Conservation (phyloP, 2,888 invertebrate genomes). For the Cynaeus angustus region DNA sequence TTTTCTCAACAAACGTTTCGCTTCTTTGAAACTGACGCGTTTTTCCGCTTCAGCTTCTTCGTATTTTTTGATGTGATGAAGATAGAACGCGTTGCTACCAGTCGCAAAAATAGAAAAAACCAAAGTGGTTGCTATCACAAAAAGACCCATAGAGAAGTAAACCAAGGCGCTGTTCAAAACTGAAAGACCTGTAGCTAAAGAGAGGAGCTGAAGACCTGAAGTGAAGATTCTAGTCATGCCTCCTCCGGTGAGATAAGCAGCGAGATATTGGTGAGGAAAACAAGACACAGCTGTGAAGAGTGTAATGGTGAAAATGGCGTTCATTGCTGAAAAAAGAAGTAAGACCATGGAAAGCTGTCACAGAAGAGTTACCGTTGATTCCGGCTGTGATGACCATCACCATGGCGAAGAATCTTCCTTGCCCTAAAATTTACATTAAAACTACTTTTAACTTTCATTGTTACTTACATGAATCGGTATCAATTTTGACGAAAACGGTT, state of each 20-base stretch:
- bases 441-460: constrained; percentile 1
- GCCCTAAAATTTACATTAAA: constrained; percentile 23
- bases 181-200: constrained; percentile 22
- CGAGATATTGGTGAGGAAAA: constrained; percentile 32
- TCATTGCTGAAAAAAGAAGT: constrained; percentile 32
- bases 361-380: constrained; percentile 17
- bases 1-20: constrained; percentile 8
- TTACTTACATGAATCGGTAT: constrained; percentile 51
- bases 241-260: constrained; percentile 26
- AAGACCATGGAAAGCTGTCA: neutral
- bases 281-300: constrained; percentile 14
- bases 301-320: constrained; percentile 31
- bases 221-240: constrained; percentile 16
- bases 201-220: constrained; percentile 16
- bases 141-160: constrained; percentile 26
- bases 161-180: constrained; percentile 26
- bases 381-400: constrained; percentile 17
- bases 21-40: constrained; percentile 14
- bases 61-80: constrained; percentile 23
- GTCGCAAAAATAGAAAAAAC: neutral
- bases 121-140: constrained; percentile 8
- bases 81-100: constrained; percentile 23
- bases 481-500: constrained; percentile 44
- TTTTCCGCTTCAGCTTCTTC: constrained; percentile 9
- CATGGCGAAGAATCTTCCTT: constrained; percentile 26